phyloP scores from a whole-genome alignment of 2,113 vertebrate genomes.

The Glareola pratincola region DNA sequence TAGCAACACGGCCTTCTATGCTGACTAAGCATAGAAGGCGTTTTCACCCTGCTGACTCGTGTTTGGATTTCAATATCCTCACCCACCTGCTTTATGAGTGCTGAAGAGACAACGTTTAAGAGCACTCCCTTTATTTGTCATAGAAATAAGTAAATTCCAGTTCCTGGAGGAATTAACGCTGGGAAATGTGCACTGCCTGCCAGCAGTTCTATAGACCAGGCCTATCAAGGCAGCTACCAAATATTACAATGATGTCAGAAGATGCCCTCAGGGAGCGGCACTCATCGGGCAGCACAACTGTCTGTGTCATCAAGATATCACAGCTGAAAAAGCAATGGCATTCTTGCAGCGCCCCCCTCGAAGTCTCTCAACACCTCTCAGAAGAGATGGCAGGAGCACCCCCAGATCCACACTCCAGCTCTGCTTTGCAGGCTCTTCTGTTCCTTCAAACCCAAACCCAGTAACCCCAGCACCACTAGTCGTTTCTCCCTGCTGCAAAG shows the following conservation, averaged over 20 bases:
- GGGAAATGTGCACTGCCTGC: fast-evolving
- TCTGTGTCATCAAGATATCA: fast-evolving
- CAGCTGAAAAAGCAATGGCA: not conserved
- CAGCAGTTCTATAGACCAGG: not conserved
- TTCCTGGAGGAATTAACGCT: not conserved
- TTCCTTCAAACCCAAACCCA: not conserved
- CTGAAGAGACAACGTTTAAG: not conserved
- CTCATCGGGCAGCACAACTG: not conserved
- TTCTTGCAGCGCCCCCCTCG: too few species aligned
- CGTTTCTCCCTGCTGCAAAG: not conserved
- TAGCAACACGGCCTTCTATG: not conserved
- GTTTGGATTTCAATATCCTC: not conserved
- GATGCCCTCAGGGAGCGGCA: not conserved
- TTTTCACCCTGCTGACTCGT: not conserved
- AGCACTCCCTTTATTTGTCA: not conserved
- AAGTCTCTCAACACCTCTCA: not conserved
- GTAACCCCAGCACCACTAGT: fast-evolving
- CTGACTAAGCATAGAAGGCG: not conserved
- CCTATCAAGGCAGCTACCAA: not conserved
- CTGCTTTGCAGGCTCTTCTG: not conserved
- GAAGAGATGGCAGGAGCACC: not conserved
- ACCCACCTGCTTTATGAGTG: not conserved
- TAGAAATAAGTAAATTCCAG: not conserved
- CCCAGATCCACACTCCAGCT: not conserved
- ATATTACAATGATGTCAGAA: too few species aligned